phyloP scores from a whole-genome alignment of 2,797 vertebrate genomes.

The Aphelocoma californica region DNA sequence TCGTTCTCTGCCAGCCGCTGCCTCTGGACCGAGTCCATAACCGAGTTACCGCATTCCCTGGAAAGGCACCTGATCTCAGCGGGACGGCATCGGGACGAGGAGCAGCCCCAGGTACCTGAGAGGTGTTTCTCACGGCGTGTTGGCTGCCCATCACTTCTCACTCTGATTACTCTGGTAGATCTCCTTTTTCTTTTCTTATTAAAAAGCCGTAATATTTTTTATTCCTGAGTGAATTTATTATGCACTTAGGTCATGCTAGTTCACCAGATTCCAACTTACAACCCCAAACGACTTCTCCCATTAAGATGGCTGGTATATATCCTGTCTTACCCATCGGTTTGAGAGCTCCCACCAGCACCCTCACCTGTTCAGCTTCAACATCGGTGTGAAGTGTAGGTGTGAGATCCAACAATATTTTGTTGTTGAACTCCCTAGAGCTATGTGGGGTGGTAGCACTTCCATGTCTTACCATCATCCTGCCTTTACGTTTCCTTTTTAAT shows the following conservation, averaged over 20 bases:
- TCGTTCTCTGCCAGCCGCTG: accelerated
- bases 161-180: neutral
- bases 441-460: neutral
- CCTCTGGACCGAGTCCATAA: accelerated
- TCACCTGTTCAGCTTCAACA: neutral
- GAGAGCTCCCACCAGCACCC: neutral
- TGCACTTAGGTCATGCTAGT: neutral
- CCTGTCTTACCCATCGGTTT: neutral
- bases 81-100: neutral
- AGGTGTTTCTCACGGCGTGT: accelerated
- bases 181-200: neutral
- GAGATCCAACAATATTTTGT: neutral
- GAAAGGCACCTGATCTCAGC: neutral
- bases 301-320: neutral
- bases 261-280: neutral
- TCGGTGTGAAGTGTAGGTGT: accelerated
- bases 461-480: neutral
- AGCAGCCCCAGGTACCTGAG: accelerated
- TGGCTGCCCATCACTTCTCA: accelerated
- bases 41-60: accelerated
- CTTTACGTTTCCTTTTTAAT: neutral
- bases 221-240: neutral
- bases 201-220: neutral
- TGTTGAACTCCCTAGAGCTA: neutral
- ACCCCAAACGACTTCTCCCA: neutral